phyloP scores from a whole-genome alignment of 1,140 invertebrate species.

The Daktulosphaira vitifoliae region DNA sequence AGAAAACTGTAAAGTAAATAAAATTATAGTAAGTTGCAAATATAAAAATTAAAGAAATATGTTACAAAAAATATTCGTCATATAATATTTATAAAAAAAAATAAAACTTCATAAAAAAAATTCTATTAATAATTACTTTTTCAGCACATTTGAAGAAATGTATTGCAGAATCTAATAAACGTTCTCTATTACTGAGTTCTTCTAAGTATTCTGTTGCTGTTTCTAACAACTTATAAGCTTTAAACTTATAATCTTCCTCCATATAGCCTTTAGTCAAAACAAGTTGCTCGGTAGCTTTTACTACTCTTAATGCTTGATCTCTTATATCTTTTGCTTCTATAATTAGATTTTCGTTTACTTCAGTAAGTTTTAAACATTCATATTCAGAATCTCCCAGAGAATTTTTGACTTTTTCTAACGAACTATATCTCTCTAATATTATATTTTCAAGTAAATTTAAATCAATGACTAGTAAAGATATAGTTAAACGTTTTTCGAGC shows the following conservation, averaged over 20 bases:
- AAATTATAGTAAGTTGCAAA: too few species aligned
- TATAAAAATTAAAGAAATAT: too few species aligned
- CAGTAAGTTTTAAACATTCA: slow-evolving; percentile 57
- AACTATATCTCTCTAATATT: slow-evolving; percentile 47
- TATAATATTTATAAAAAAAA: too few species aligned
- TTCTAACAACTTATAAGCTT: slow-evolving; percentile 64
- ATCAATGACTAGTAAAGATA: slow-evolving; percentile 63
- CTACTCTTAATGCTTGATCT: slow-evolving; percentile 65
- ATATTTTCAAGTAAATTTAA: slow-evolving; percentile 57
- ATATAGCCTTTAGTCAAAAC: slow-evolving; percentile 59
- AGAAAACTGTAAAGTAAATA: too few species aligned
- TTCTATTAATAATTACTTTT: slow-evolving; percentile 47
- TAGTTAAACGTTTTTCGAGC: slow-evolving; percentile 56
- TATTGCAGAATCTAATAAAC: slow-evolving; percentile 57
- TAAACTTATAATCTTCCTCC: slow-evolving; percentile 58
- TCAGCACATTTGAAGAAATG: slow-evolving; percentile 66
- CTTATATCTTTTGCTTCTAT: slow-evolving; percentile 60
- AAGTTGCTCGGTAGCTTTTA: slow-evolving; percentile 68
- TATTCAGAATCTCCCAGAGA: slow-evolving; percentile 59
- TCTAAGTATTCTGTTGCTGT: slow-evolving; percentile 64
- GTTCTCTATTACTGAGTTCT: slow-evolving; percentile 59
- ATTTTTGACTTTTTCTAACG: slow-evolving; percentile 45
- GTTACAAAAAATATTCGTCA: too few species aligned
- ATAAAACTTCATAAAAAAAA: too few species aligned
- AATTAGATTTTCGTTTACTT: slow-evolving; percentile 61